Conservation (phyloP, 2,888 invertebrate genomes). For the Dryobotodes eremita region DNA sequence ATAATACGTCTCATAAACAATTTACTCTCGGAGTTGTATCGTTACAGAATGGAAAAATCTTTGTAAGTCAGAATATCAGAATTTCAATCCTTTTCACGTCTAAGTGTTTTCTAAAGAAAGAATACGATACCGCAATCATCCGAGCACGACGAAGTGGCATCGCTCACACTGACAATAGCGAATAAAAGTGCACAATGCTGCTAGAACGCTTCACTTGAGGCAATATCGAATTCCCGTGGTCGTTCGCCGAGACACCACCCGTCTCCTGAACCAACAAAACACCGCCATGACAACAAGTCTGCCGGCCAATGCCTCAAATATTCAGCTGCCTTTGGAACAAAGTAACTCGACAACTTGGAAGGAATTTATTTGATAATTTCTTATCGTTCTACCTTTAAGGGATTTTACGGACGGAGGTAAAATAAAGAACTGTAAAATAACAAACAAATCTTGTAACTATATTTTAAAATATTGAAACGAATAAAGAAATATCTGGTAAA, state of each 20-base stretch:
- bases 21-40: constrained; percentile 11
- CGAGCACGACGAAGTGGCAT: constrained; percentile 75
- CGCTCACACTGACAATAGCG: constrained; percentile 79
- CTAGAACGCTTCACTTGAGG: constrained; percentile 79
- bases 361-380: constrained; percentile 34
- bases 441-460: constrained; percentile 41
- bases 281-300: constrained; percentile 58
- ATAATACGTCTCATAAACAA: neutral
- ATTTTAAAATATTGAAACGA: constrained; percentile 68
- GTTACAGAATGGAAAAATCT: constrained; percentile 33
- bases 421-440: constrained; percentile 32
- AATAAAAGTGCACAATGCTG: constrained; percentile 82
- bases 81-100: constrained; percentile 62
- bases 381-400: neutral
- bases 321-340: constrained; percentile 54
- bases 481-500: constrained; percentile 68
- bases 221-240: constrained; percentile 82
- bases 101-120: constrained; percentile 69
- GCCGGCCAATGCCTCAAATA: constrained; percentile 51
- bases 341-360: constrained; percentile 21
- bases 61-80: constrained; percentile 52
- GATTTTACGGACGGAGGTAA: neutral
- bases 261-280: constrained; percentile 70
- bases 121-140: constrained; percentile 77
- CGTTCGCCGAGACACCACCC: constrained; percentile 62